A percentile compares a stretch with the other conserved stretches of the same genome.
Conservation (phyloP, 2,888 invertebrate genomes). For the Lottia scabra region DNA sequence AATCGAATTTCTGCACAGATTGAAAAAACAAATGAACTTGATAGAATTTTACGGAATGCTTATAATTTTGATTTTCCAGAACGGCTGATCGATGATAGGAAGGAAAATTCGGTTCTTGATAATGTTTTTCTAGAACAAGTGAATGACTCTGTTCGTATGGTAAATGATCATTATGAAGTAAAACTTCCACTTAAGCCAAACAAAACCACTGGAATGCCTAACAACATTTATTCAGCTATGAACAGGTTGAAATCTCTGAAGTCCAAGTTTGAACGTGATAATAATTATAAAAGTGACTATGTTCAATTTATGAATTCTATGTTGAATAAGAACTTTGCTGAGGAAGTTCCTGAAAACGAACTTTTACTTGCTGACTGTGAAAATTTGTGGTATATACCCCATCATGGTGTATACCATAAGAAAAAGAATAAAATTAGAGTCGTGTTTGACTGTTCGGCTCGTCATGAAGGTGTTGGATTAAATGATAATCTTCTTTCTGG, state of each 20-base stretch:
- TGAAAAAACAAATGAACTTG: no score
- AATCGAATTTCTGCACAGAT: neutral
- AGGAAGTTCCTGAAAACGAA: conserved; percentile 13
- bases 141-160: neutral
- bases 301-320: conserved; percentile 24
- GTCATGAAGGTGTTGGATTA: neutral
- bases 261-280: conserved; percentile 4
- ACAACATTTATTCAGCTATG: conserved; percentile 8
- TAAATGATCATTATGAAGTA: conserved; percentile 19
- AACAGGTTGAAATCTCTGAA: conserved; percentile 6
- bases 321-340: conserved; percentile 18
- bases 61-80: no score
- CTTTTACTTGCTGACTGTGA: neutral
- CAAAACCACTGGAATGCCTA: conserved; percentile 7
- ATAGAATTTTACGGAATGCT: no score
- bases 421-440: conserved; percentile 24
- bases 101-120: conserved; percentile 13
- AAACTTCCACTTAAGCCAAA: conserved; percentile 10
- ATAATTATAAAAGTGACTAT: conserved; percentile 12
- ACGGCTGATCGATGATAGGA: neutral
- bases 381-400: conserved; percentile 31
- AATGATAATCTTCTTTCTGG: neutral
- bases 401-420: conserved; percentile 29
- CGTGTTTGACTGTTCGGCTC: conserved; percentile 26
- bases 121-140: conserved; percentile 13